Evolutionary conservation across 2,888 invertebrate species (phyloP), one percentile per base, ranked within the genome.

Genomic region (Autographa pulchrina): DNA sequence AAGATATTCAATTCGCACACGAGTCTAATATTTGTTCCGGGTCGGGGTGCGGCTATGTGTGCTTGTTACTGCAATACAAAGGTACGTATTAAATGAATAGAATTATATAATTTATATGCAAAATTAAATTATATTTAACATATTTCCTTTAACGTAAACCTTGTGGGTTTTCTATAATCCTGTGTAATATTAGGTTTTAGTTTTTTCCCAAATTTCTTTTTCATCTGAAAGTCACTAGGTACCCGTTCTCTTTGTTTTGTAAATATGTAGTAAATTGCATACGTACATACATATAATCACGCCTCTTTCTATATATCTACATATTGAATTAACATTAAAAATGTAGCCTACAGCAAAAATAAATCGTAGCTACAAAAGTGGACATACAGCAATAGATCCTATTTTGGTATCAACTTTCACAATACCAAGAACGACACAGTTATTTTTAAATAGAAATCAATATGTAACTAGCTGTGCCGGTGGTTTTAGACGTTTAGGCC

Each of bases 391-490:
- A 20, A n/a, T n/a, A 9, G 48, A 25, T 25, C 62, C 31, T 68
- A 74, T 82, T 74, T 43, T 25, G 31, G 62, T 60, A 52, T 8
- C 59, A 48, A 70, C 61, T 31, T 61, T 52, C 70, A 63, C 59
- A 2, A 18, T 68, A 66, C 61, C 56, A 80, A 71, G 67, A 82
- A 68, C 71, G 31, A 65, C 56, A 5, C 38, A 18, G 60, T 60
- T 74, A 80, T 80, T 77, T 80, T 68, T 8, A 70, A 60, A 72
- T 41, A 1, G n/a, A 63, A 70, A 74, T 75, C 68, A 78, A 80
- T 78, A 72, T 54, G n/a, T 48, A 48, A 48, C 48, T 48, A 71
- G 3, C 59, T 25, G 54, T 25, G 48, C n/a, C 48, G 5, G 16
- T 48, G 7, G n/a, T 48, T 48, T 48, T 6, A 48, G 11, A n/a